Conservation (phyloP, 2,888 invertebrate species). For the Harpalus rufipes region DNA sequence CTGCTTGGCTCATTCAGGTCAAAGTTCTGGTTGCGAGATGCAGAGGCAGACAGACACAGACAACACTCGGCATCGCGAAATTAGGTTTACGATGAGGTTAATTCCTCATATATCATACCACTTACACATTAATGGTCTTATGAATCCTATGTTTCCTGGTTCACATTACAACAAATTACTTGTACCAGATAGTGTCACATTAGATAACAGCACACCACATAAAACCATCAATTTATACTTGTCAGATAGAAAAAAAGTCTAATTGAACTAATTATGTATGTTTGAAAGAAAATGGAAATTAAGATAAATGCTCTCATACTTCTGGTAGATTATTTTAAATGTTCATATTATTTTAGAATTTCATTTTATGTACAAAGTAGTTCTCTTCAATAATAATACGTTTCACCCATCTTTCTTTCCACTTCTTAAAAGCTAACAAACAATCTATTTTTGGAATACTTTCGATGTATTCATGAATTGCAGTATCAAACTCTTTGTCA, state of each 20-base stretch:
- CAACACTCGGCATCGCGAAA: constrained; percentile 43
- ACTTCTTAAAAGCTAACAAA: too few relatives aligned
- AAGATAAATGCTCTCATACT: too few relatives aligned
- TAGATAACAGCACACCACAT: neutral
- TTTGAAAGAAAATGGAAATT: too few relatives aligned
- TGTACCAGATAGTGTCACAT: neutral
- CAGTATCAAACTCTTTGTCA: too few relatives aligned
- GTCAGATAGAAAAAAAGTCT: neutral
- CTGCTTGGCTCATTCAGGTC: constrained; percentile 42
- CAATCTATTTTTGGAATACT: too few relatives aligned
- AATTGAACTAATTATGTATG: neutral
- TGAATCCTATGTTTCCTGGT: constrained; percentile 15
- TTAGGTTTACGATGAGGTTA: constrained; percentile 51
- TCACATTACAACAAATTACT: constrained; percentile 2
- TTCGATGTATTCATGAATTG: too few relatives aligned
- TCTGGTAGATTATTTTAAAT: too few relatives aligned
- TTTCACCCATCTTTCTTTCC: too few relatives aligned
- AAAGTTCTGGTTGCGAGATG: constrained; percentile 47
- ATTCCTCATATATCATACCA: constrained; percentile 34
- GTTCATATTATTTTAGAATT: too few relatives aligned
- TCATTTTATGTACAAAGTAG: too few relatives aligned
- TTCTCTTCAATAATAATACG: too few relatives aligned
- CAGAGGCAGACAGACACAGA: neutral
- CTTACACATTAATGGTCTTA: constrained; percentile 19
- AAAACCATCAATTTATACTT: constrained; percentile 13